These are phyloP conservation scores for Drosophila lowei DNA, from an alignment of 1,140 invertebrate species.

Conservation along the genomic window DNA sequence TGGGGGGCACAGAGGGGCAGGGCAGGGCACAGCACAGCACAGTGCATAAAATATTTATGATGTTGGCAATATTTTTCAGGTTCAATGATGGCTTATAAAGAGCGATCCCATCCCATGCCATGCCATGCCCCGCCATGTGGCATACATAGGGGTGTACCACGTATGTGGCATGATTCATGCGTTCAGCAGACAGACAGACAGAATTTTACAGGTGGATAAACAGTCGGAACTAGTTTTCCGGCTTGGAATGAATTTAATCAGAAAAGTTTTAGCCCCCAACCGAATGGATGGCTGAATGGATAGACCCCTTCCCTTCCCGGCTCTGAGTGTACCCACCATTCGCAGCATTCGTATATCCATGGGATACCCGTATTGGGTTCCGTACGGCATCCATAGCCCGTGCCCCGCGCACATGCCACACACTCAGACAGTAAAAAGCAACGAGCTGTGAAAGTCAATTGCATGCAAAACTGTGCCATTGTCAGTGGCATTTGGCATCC, in stretches of 20 bases:
- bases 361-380: background rate
- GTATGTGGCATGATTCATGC: slow-evolving; percentile 40
- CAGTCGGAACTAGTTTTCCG: slow-evolving; percentile 5
- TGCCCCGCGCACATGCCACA: slow-evolving; percentile 21
- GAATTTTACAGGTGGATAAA: slow-evolving; percentile 46
- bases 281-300: too few relatives aligned
- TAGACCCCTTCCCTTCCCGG: too few relatives aligned
- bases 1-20: background rate
- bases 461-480: slow-evolving; percentile 81
- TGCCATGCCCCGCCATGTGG: background rate
- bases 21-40: slow-evolving; percentile 13
- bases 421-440: slow-evolving; percentile 75
- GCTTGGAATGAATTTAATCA: too few relatives aligned
- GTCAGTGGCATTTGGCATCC: slow-evolving; percentile 58
- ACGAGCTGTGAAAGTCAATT: slow-evolving; percentile 81
- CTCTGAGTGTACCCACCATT: background rate
- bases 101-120: background rate
- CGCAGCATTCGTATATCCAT: slow-evolving; percentile 9
- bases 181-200: slow-evolving; percentile 33
- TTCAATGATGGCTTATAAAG: slow-evolving; percentile 53
- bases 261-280: too few relatives aligned
- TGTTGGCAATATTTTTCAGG: slow-evolving; percentile 79
- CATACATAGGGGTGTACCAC: slow-evolving; percentile 8
- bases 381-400: background rate
- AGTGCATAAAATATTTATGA: slow-evolving; percentile 81